phyloP scores from a whole-genome alignment of 1,140 invertebrate species.

The Mercenaria mercenaria region DNA sequence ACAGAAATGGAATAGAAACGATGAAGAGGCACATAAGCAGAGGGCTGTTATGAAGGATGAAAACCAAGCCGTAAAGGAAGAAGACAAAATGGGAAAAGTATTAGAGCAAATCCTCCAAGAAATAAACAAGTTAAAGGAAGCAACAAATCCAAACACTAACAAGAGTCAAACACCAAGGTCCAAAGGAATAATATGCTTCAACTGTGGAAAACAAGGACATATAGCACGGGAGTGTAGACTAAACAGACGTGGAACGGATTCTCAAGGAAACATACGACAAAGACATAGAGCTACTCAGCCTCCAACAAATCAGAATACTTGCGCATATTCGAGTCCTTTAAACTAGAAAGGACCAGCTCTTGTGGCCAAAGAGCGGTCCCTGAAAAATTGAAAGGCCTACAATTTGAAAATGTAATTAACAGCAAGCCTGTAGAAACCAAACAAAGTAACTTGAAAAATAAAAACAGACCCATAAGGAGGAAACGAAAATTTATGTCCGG shows the following conservation, averaged over 20 bases:
- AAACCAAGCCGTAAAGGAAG: not conserved
- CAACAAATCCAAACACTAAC: not conserved
- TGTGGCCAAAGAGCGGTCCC: not conserved
- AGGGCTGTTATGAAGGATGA: not conserved
- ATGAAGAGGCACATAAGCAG: not conserved
- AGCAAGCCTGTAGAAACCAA: not conserved
- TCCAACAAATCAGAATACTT: not conserved
- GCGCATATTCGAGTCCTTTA: not conserved
- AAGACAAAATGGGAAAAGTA: not conserved
- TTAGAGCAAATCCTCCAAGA: not conserved
- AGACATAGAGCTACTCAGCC: not conserved
- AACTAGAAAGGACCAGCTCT: constrained; percentile 1
- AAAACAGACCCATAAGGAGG: not conserved
- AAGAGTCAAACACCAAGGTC: not conserved
- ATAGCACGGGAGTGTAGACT: not conserved
- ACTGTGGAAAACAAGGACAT: not conserved
- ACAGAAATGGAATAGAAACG: not conserved
- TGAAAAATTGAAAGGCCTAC: not conserved
- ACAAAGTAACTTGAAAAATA: not conserved
- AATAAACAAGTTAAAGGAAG: not conserved
- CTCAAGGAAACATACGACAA: not conserved
- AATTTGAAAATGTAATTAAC: not conserved
- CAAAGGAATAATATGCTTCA: not conserved
- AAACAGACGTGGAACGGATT: not conserved
- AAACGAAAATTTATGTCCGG: not conserved